phyloP scores from a whole-genome alignment of 2,888 invertebrate species.

The Eupsilia transversa region DNA sequence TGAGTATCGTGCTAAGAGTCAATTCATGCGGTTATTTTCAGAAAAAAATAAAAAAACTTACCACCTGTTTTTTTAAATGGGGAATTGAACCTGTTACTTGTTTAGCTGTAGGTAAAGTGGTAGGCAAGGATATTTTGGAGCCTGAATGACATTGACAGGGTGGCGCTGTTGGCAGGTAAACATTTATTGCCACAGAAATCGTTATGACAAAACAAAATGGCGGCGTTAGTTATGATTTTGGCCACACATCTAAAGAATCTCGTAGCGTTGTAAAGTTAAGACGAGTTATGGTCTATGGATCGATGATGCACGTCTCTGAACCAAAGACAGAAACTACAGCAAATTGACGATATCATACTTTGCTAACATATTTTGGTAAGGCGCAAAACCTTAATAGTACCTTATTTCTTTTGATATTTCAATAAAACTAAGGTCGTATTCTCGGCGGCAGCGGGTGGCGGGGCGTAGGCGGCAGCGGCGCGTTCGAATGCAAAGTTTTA shows the following conservation, averaged over 20 bases:
- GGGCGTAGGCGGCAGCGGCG: too few relatives aligned
- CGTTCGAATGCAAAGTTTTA: too few relatives aligned
- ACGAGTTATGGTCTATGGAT: background rate
- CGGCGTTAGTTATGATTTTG: background rate
- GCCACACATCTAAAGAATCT: too few relatives aligned
- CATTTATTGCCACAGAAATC: background rate
- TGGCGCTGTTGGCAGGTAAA: background rate
- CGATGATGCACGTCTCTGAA: too few relatives aligned
- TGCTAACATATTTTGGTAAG: conserved; percentile 43
- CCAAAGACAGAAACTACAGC: background rate
- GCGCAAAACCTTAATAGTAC: conserved; percentile 17
- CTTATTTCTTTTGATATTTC: too few relatives aligned
- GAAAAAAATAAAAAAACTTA: too few relatives aligned
- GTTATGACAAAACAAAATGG: background rate
- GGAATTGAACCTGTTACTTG: too few relatives aligned
- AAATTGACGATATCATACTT: conserved; percentile 14
- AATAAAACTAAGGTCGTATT: too few relatives aligned
- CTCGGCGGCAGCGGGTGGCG: too few relatives aligned
- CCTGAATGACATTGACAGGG: background rate
- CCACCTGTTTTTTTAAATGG: too few relatives aligned
- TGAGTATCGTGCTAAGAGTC: too few relatives aligned
- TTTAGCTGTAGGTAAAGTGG: background rate
- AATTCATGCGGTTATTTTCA: too few relatives aligned
- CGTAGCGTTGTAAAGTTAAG: background rate
- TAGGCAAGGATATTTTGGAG: background rate